A percentile compares a stretch with the other conserved stretches of the same genome.
These are phyloP conservation scores for Dastarcus helophoroides DNA, from an alignment of 2,888 invertebrate genomes.

Conservation along the genomic window DNA sequence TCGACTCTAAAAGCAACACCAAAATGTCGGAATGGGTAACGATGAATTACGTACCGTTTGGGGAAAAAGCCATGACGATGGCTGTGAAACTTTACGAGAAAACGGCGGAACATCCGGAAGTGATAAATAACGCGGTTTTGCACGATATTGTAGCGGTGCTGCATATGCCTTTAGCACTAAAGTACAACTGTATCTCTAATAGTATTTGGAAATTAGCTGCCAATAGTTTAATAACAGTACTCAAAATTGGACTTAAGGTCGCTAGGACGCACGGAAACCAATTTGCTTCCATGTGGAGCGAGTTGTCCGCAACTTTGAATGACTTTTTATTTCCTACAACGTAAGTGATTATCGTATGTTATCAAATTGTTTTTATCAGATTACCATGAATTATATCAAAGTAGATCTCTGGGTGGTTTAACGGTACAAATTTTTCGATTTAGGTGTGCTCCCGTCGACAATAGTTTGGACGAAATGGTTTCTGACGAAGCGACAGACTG, in stretches of 20 bases:
- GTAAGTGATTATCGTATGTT: conserved; percentile 35
- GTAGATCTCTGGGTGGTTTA: background rate
- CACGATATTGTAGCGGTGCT: conserved; percentile 55
- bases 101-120: conserved; percentile 57
- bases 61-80: conserved; percentile 66
- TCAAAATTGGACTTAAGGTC: conserved; percentile 77
- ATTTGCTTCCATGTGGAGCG: conserved; percentile 74
- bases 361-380: conserved; percentile 1
- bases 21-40: conserved; percentile 60
- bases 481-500: conserved; percentile 72
- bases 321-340: conserved; percentile 83
- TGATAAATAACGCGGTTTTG: conserved; percentile 60
- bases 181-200: conserved; percentile 69
- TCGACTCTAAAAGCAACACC: conserved; percentile 40
- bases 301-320: conserved; percentile 74
- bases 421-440: too few species aligned
- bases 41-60: conserved; percentile 78
- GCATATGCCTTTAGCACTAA: conserved; percentile 62
- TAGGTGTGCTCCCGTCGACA: conserved; percentile 44
- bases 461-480: conserved; percentile 47
- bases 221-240: conserved; percentile 60
- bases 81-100: conserved; percentile 63
- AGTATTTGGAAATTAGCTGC: conserved; percentile 77
- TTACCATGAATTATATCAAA: background rate
- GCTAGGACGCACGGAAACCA: conserved; percentile 67